phyloP scores from a whole-genome alignment of 2,113 vertebrate genomes.

The Oryzias curvinotus region DNA sequence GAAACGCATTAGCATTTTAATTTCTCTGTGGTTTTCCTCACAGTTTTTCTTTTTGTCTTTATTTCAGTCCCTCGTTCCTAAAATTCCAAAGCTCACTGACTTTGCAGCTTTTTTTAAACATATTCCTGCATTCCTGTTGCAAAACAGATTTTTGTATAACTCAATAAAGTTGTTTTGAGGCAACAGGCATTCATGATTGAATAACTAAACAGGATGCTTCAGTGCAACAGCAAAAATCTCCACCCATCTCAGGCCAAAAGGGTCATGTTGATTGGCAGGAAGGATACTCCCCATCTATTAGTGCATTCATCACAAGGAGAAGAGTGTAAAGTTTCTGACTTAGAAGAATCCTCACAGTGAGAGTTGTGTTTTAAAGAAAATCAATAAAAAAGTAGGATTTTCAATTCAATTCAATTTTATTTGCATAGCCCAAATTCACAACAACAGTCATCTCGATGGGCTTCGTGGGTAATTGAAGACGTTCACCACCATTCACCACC shows the following conservation, averaged over 20 bases:
- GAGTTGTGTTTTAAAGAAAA: slow-evolving; percentile 41
- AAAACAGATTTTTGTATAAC: slow-evolving; percentile 53
- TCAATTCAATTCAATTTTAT: too few relatives aligned
- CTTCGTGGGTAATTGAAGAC: too few relatives aligned
- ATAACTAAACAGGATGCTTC: slow-evolving; percentile 70
- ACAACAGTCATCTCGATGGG: too few relatives aligned
- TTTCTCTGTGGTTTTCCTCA: slow-evolving; percentile 50
- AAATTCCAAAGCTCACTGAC: slow-evolving; percentile 37
- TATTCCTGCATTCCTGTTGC: slow-evolving; percentile 29
- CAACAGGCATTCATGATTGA: slow-evolving; percentile 62
- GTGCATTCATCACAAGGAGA: slow-evolving; percentile 38
- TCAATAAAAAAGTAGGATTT: slow-evolving; percentile 36
- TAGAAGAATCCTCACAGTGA: slow-evolving; percentile 46
- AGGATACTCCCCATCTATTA: slow-evolving; percentile 73
- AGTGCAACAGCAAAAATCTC: slow-evolving; percentile 62
- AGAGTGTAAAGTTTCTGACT: slow-evolving; percentile 58
- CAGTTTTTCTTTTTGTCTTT: neutral
- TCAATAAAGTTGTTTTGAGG: slow-evolving; percentile 65
- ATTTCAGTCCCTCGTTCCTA: neutral
- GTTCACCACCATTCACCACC: too few relatives aligned
- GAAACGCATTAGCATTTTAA: slow-evolving; percentile 57
- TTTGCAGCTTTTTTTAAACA: slow-evolving; percentile 19
- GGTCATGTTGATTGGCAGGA: slow-evolving; percentile 74
- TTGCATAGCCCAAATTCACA: too few relatives aligned
- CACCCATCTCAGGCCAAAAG: slow-evolving; percentile 66